Base-by-base conservation (phyloP, 2,888 invertebrate species). In the Heliconius charithonia region DNA sequence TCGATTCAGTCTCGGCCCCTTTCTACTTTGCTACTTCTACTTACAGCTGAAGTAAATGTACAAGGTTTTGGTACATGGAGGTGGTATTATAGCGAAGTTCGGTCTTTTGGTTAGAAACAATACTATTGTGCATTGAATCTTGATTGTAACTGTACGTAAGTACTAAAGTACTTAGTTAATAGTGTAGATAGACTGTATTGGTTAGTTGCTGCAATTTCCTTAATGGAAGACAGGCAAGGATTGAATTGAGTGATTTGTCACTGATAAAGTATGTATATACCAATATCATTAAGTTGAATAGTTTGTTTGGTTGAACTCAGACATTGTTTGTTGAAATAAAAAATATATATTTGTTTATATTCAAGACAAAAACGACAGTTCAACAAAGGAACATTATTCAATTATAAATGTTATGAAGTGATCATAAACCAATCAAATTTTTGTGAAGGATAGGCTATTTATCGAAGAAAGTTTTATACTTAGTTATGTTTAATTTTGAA, bases 71-170 rank as follows among this genome's bases (percentile, higher is more conserved):
- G 62, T 74, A 63, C 27, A 63, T 45, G 74, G 27, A 63, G 73
- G 72, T 56, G 22, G 73, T 37, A 63, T 63, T 63, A 37, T 45
- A 27, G 41, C 13, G 63, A 63, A 74, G 74, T 74, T 74, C 27
- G 10, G 59, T 7, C 37, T 63, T 37, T 32, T 29, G 56, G 29
- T 29, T 19, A 27, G 63, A 63, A 41, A 74, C 74, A 74, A 74
- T 74, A 27, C 63, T 22, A 65, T 74, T 63, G 63, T 74, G 19
- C 62, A 25, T 74, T 74, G 25, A 25, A 74, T 74, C 62, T 73
- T 37, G 41, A 74, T 74, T 41, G 25, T 74, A 62, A 74, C 73
- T 63, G 45, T 62, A 41, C 22, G 19, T 41, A 73, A 73, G 62
- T 74, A 27, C 63, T 74, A 32, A 32, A 32, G 32, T 32, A 32